Evolutionary conservation across 2,888 invertebrate genomes (phyloP), one percentile per base, ranked within the genome.

Genomic region (Gnatocerus cornutus): DNA sequence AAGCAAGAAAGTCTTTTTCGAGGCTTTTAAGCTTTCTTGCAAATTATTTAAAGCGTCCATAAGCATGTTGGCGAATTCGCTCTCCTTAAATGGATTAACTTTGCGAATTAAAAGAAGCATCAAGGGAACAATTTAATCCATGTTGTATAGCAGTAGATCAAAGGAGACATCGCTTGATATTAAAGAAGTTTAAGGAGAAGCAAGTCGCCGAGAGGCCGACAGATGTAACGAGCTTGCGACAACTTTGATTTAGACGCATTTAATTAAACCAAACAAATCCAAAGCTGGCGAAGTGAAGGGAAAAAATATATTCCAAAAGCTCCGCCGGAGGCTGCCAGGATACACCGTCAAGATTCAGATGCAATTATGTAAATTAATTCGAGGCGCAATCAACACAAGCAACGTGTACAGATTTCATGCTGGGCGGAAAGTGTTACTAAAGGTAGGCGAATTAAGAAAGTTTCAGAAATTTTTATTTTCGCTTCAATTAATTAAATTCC

Each of bases 361-460:
- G 56, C 65, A 56, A 65, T 65, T 65, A 65, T 65, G 65, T 48
- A 65, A 65, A 65, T 65, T 65, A 65, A 65, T 65, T 65, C 65
- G 33, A 27, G 8, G 37, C 56, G 56, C 48, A 65, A 65, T 65
- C 65, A 65, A 65, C 65, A 55, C 30, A 46, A n/a, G 61, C 43
- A 45, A 61, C 48, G 48, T 48, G 61, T 10, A 10, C 29, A 13
- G 46, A 45, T 16, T 59, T 59, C 41, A 58, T 58, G 46, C 33
- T 13, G 30, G 30, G 46, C 39, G 33, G 29, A 55, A 55, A 12
- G 37, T 33, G 21, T 10, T 3, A 12, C 3, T 7, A 12, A 13
- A 12, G 12, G 6, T 12, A 12, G 41, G 1, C 12, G 3, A 13
- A 41, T 33, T 7, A n/a, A 33, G n/a, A 33, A 33, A 33, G 33